These are phyloP conservation scores for Cinclus cinclus DNA, from an alignment of 2,113 vertebrate genomes.

Conservation along the genomic window DNA sequence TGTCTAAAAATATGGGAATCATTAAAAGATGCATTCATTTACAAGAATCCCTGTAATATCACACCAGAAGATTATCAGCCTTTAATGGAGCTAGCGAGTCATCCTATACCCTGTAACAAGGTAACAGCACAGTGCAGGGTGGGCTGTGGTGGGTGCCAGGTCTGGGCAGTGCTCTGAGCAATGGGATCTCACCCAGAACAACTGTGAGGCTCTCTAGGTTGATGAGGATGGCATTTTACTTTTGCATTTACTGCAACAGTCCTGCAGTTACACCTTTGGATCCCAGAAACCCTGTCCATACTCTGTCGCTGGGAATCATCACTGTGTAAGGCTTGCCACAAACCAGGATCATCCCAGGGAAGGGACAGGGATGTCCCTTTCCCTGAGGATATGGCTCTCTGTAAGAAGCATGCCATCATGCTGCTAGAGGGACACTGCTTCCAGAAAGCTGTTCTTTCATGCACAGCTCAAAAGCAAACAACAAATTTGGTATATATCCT, in stretches of 20 bases:
- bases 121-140: slow-evolving; percentile 17
- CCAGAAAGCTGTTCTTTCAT: not conserved
- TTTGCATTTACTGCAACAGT: not conserved
- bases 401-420: not conserved
- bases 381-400: not conserved
- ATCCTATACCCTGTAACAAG: slow-evolving; percentile 69
- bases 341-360: not conserved
- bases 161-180: not conserved
- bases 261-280: not conserved
- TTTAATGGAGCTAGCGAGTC: slow-evolving; percentile 33
- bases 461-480: not conserved
- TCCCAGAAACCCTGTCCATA: not conserved
- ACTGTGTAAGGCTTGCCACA: not conserved
- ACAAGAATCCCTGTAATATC: slow-evolving; percentile 73
- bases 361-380: not conserved
- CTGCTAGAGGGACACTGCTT: not conserved
- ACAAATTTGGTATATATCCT: not conserved
- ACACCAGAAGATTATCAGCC: slow-evolving; percentile 69
- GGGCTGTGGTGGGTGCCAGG: not conserved
- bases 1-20: slow-evolving; percentile 66
- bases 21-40: slow-evolving; percentile 63
- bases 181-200: not conserved
- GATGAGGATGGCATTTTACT: not conserved
- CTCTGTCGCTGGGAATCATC: rapidly evolving
- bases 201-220: not conserved